Evolutionary conservation across 2,888 invertebrate species (phyloP), one percentile per base, ranked within the genome.

Genomic region (Philereme transversata): DNA sequence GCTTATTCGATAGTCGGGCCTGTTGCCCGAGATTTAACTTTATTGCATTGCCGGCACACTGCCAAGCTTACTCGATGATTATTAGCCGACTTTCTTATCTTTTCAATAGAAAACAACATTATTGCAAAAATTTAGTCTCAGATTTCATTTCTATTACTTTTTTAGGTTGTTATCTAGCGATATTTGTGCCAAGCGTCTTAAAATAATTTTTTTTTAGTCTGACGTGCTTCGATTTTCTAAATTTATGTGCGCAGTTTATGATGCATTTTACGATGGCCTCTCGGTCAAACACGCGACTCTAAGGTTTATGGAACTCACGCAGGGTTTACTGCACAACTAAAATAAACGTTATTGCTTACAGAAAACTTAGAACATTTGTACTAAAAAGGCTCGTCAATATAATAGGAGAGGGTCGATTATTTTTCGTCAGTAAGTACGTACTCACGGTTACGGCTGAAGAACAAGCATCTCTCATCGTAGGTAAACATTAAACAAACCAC

Each of bases 261-360:
- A 80, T 83, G 82, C 83, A 84, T 83, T 89, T 89, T 88, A 89
- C 88, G 87, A 86, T 83, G 76, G 78, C 82, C 83, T 83, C 81
- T 84, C 83, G 86, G 87, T 86, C 87, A 86, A 86, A 88, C 88
- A 88, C 86, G 87, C 88, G 81, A 88, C 83, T 84, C 74, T 77
- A 75, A 78, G 78, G 79, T 84, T 88, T 88, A 88, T 82, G 79
- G 74, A 76, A 75, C 83, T 79, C 84, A 84, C 83, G 83, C 80
- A 83, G 79, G 79, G 75, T 86, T 87, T 84, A 85, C 79, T 83
- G 75, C 81, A 73, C 70, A 77, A 76, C 81, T 83, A 74, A 82
- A 86, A 82, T 83, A 85, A 85, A 79, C 74, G 69, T 71, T 71
- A 71, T 69, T 71, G 62, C 70, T 55, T 49, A 62, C 62, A 69